These are phyloP conservation scores for Odocoileus virginianus DNA, from an alignment of 2,113 vertebrate species.

Conservation along the genomic window DNA sequence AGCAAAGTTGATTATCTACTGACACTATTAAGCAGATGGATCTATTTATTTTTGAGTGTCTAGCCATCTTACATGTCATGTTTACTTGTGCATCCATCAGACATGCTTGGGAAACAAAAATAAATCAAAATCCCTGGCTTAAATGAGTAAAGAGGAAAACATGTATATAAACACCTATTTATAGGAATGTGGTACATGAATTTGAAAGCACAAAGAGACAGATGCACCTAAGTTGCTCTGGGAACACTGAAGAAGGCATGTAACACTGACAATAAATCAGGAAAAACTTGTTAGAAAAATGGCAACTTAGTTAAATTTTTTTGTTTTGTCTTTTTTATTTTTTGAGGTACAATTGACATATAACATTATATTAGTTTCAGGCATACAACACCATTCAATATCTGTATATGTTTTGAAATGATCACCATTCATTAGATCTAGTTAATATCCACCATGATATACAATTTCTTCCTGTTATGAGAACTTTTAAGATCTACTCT, in stretches of 20 bases:
- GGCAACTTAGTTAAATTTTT: background rate
- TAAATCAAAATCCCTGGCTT: background rate
- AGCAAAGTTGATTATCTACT: background rate
- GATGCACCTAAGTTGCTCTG: background rate
- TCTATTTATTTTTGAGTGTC: background rate
- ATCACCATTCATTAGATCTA: background rate
- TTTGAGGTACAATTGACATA: background rate
- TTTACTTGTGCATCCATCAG: background rate
- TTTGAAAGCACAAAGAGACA: background rate
- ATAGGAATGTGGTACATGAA: background rate
- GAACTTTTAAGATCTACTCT: background rate
- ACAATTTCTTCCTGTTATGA: background rate
- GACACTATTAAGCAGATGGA: background rate
- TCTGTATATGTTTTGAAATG: background rate
- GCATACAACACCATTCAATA: background rate
- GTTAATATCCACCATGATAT: background rate
- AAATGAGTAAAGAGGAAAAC: background rate
- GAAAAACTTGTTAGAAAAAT: background rate
- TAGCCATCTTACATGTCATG: background rate
- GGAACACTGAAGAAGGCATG: background rate
- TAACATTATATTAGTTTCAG: background rate
- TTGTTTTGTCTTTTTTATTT: background rate
- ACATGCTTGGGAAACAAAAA: conserved; percentile 7
- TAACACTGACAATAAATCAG: background rate
- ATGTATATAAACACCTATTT: background rate